Conservation (phyloP, 2,888 invertebrate species). For the Acronicta aceris region DNA sequence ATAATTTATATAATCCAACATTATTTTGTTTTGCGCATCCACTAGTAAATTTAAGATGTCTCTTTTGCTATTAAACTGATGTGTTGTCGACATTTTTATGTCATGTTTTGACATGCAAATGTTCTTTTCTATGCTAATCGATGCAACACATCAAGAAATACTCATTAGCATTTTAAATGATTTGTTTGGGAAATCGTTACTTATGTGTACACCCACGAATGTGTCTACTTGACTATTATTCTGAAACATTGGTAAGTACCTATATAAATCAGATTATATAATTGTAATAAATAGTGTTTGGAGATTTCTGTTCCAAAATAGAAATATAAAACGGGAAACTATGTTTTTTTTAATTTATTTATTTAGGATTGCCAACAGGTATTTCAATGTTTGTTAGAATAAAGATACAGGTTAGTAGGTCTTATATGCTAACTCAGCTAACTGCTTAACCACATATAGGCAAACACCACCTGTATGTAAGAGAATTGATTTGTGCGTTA, state of each 20-base stretch:
- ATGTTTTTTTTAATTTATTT: no score
- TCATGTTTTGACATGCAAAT: conserved; percentile 47
- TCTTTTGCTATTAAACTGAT: conserved; percentile 37
- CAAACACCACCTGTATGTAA: no score
- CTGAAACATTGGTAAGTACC: not conserved
- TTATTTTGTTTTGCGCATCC: conserved; percentile 39
- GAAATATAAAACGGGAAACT: no score
- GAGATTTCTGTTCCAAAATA: no score
- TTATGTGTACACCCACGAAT: conserved; percentile 5
- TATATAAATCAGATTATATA: not conserved
- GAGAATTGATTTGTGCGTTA: no score
- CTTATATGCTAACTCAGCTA: no score
- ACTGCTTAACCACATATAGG: no score
- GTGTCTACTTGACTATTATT: not conserved
- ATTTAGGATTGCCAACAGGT: no score
- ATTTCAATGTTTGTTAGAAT: no score
- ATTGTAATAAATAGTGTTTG: no score
- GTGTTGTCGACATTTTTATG: conserved; percentile 52
- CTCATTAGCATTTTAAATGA: conserved; percentile 23
- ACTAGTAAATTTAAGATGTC: conserved; percentile 31
- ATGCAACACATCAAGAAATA: conserved; percentile 10
- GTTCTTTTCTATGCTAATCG: conserved; percentile 31
- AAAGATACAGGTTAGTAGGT: no score
- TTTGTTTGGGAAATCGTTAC: conserved; percentile 39
- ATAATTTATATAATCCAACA: conserved; percentile 36